Conservation (phyloP, 2,797 vertebrate species). For the Cuniculus paca region DNA sequence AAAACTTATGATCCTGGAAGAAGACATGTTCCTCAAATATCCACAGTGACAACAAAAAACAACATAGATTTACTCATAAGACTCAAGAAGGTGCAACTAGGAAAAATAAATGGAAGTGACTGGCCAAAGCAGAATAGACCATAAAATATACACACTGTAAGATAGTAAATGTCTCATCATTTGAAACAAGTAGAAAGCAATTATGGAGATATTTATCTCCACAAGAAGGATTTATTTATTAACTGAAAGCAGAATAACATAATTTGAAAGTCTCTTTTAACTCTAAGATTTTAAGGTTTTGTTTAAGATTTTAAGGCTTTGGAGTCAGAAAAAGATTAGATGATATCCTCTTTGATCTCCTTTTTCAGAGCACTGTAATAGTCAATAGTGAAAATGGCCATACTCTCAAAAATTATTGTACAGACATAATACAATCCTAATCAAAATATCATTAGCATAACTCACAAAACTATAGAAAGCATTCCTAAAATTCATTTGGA, state of each 20-base stretch:
- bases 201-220: neutral
- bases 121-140: neutral
- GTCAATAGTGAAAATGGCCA: neutral
- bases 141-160: neutral
- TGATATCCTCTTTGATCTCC: neutral
- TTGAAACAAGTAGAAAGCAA: neutral
- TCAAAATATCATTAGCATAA: neutral
- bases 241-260: neutral
- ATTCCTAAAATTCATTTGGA: neutral
- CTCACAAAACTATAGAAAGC: neutral
- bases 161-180: neutral
- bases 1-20: neutral
- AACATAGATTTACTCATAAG: neutral
- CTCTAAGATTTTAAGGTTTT: neutral
- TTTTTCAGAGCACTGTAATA: neutral
- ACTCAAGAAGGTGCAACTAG: neutral
- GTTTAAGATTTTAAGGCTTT: neutral
- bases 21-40: neutral
- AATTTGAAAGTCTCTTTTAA: neutral
- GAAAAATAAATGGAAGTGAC: neutral
- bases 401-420: neutral
- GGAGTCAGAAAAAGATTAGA: neutral
- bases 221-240: neutral
- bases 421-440: neutral
- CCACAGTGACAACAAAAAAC: neutral